These are phyloP conservation scores for Philaethria dido DNA, from an alignment of 2,888 invertebrate genomes.

Conservation along the genomic window DNA sequence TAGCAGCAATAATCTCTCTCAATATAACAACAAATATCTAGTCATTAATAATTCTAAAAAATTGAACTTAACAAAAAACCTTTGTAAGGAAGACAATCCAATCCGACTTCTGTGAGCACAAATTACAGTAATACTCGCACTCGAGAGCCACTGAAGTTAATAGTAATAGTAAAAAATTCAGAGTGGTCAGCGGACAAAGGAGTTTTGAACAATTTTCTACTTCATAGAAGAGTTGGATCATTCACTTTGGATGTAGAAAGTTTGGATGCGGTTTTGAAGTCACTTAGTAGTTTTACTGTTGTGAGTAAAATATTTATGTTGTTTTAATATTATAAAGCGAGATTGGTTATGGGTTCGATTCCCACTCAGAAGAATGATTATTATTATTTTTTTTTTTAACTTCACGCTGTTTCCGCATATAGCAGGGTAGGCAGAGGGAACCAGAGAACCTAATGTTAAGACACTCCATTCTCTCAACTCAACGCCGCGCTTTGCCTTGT, in stretches of 20 bases:
- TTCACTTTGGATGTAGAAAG: slow-evolving; percentile 34
- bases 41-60: not conserved
- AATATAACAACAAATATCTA: too few species aligned
- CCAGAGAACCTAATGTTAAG: too few species aligned
- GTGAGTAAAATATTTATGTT: too few species aligned
- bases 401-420: too few species aligned
- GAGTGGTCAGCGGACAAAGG: slow-evolving; percentile 77
- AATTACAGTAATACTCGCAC: slow-evolving; percentile 41
- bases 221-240: slow-evolving; percentile 68
- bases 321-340: too few species aligned
- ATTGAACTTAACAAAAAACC: slow-evolving; percentile 27
- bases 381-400: too few species aligned
- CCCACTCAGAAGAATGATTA: too few species aligned
- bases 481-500: too few species aligned
- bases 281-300: not conserved
- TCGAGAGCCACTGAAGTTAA: slow-evolving; percentile 59
- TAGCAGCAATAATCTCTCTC: too few species aligned
- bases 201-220: slow-evolving; percentile 78
- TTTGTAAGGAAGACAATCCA: slow-evolving; percentile 37
- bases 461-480: too few species aligned
- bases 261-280: slow-evolving; percentile 42
- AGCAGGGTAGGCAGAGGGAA: too few species aligned
- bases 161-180: slow-evolving; percentile 75
- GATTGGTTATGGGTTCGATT: too few species aligned
- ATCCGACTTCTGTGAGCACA: slow-evolving; percentile 30